Evolutionary conservation across 2,888 invertebrate species (phyloP).

Genomic region (Agriopis marginaria): DNA sequence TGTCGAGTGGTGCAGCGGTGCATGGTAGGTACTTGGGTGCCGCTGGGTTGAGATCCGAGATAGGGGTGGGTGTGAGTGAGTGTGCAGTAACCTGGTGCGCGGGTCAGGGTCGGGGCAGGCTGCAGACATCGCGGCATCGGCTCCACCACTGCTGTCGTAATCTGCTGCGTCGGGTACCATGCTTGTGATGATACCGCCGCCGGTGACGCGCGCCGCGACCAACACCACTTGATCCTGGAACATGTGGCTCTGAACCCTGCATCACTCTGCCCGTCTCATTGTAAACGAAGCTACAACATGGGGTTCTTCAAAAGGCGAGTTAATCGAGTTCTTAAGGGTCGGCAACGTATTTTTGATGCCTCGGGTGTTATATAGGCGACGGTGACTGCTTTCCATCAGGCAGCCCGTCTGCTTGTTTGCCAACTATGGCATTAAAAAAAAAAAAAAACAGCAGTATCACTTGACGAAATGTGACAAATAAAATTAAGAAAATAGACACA

Average conservation of each 20-base stretch:
- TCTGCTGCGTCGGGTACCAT: conserved; percentile 39
- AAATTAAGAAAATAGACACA: too few species aligned
- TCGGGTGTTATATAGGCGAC: too few species aligned
- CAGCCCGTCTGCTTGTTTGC: too few species aligned
- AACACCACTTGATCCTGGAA: too few species aligned
- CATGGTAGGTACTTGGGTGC: background rate
- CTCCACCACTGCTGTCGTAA: conserved; percentile 7
- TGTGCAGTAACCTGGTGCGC: conserved; percentile 6
- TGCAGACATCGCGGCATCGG: conserved; percentile 50
- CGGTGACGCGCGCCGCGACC: background rate
- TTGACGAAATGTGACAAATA: background rate
- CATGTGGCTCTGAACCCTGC: too few species aligned
- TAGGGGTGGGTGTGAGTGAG: background rate
- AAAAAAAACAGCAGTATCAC: background rate
- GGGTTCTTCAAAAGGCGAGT: too few species aligned
- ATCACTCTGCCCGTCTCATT: background rate
- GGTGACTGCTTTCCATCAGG: too few species aligned
- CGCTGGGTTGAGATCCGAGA: background rate
- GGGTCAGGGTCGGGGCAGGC: conserved; percentile 35
- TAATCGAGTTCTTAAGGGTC: too few species aligned
- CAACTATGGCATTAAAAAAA: too few species aligned
- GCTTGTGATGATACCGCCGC: conserved; percentile 61
- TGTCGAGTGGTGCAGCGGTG: background rate
- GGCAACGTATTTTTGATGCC: too few species aligned
- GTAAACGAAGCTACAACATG: too few species aligned